Evolutionary conservation across 2,797 vertebrate genomes (phyloP).

Genomic region (Alfaro cultratus): DNA sequence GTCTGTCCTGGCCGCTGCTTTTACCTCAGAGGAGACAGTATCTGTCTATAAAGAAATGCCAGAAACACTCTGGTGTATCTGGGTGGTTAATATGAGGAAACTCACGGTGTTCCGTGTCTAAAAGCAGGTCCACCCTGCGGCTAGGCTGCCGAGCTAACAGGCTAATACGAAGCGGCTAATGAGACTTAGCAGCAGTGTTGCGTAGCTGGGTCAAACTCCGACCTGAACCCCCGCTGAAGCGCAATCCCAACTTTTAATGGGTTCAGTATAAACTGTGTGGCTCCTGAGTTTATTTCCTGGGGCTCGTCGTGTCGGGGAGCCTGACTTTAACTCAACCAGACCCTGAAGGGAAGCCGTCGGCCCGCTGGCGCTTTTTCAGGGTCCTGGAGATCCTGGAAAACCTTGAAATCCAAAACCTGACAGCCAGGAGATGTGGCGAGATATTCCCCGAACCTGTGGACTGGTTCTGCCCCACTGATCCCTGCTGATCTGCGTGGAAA

Average conservation of each 20-base stretch:
- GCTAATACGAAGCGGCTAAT: slow-evolving; percentile 54
- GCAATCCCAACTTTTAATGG: background rate
- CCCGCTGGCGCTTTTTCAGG: background rate
- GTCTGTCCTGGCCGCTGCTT: background rate
- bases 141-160: slow-evolving; percentile 48
- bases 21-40: accelerated
- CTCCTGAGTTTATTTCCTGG: background rate
- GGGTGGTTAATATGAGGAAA: accelerated
- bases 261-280: accelerated
- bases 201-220: slow-evolving; percentile 51
- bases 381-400: slow-evolving; percentile 5
- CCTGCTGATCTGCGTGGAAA: background rate
- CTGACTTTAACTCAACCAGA: background rate
- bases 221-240: background rate
- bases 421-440: background rate
- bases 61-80: background rate
- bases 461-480: background rate
- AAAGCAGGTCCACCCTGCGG: slow-evolving; percentile 11
- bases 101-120: background rate
- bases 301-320: too few species aligned
- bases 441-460: background rate
- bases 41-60: accelerated
- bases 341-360: background rate
- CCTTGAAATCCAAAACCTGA: background rate
- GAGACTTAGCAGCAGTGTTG: slow-evolving; percentile 54